These are phyloP conservation scores for Poecilia picta DNA, from an alignment of 2,797 vertebrate genomes.

Conservation along the genomic window DNA sequence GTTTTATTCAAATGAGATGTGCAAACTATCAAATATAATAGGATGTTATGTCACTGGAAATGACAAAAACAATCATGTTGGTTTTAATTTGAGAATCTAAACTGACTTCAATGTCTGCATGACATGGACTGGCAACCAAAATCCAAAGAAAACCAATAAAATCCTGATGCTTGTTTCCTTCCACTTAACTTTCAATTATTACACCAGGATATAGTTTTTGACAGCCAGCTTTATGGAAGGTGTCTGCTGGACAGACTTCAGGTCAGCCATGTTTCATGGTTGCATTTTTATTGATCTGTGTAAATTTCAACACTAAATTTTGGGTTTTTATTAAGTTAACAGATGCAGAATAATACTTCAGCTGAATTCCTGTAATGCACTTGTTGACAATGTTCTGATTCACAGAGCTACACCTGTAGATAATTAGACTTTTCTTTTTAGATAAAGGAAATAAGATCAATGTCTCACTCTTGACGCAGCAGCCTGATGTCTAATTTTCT, in stretches of 20 bases:
- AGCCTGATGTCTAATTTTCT: conserved; percentile 9
- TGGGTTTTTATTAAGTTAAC: neutral
- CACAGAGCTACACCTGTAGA: neutral
- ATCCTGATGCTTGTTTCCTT: neutral
- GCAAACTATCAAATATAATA: neutral
- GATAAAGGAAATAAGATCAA: neutral
- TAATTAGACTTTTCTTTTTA: neutral
- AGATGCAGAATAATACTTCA: neutral
- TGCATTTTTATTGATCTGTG: neutral
- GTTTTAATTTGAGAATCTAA: neutral
- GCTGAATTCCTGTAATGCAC: neutral
- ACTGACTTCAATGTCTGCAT: neutral
- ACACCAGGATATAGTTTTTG: neutral
- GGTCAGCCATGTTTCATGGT: neutral
- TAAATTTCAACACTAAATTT: neutral
- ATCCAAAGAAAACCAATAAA: neutral
- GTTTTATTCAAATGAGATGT: neutral
- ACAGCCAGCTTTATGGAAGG: neutral
- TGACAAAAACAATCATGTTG: neutral
- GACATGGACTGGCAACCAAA: neutral
- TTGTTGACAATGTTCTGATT: neutral
- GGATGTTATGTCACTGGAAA: neutral
- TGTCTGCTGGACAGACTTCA: neutral
- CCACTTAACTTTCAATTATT: neutral
- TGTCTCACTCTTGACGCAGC: neutral